Conservation (phyloP, 2,113 vertebrate species). For the Tangachromis dhanisi region DNA sequence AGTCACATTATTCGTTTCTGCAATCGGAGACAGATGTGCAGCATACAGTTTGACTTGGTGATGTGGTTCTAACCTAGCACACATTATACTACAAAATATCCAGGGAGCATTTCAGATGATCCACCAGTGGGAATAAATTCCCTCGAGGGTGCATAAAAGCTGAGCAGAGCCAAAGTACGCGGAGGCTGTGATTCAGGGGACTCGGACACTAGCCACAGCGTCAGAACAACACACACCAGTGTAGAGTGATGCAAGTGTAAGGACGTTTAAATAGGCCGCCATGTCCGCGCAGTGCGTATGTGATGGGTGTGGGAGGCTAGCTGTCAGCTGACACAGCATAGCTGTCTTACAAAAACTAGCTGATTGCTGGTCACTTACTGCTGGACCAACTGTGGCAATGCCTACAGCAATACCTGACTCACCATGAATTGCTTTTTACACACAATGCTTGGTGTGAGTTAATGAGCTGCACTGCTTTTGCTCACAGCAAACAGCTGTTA, state of each 20-base stretch:
- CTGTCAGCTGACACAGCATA: slow-evolving; percentile 17
- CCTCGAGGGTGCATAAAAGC: not conserved
- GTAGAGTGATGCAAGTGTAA: not conserved
- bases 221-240: not conserved
- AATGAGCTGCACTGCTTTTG: not conserved
- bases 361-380: not conserved
- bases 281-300: not conserved
- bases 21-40: not conserved
- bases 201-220: not conserved
- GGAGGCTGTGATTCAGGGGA: not conserved
- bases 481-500: not conserved
- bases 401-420: not conserved
- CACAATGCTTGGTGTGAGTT: not conserved
- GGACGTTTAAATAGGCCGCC: slow-evolving; percentile 26
- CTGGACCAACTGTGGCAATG: not conserved
- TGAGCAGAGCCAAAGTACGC: not conserved
- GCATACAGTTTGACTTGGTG: not conserved
- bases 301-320: not conserved
- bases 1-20: not conserved
- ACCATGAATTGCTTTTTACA: not conserved
- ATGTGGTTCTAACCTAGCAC: not conserved
- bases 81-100: not conserved
- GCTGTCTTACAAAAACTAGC: not conserved
- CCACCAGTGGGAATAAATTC: not conserved
- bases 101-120: not conserved